phyloP scores from a whole-genome alignment of 2,888 invertebrate genomes.

The Lamellibrachia satsuma region DNA sequence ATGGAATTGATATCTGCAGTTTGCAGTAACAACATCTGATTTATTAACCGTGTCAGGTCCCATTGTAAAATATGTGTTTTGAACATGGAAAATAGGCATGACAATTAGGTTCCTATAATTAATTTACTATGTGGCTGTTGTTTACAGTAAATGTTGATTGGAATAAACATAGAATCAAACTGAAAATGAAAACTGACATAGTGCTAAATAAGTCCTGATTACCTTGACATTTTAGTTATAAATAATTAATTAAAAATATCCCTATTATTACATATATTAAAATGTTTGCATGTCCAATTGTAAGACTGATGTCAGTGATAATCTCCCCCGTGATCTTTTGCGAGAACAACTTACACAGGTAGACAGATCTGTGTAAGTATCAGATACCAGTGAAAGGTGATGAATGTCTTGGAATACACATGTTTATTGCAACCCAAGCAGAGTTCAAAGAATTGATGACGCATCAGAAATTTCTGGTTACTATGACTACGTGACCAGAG shows the following conservation, averaged over 20 bases:
- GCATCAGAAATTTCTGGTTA: background rate
- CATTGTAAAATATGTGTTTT: background rate
- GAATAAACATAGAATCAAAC: background rate
- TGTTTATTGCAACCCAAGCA: background rate
- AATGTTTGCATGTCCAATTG: background rate
- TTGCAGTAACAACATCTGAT: no score
- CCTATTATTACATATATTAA: no score
- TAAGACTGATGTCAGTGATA: background rate
- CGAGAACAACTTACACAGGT: background rate
- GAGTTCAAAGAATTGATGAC: background rate
- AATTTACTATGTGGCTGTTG: background rate
- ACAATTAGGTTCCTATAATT: background rate
- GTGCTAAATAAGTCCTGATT: background rate
- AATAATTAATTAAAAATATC: background rate
- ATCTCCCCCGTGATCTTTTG: background rate
- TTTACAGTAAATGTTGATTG: background rate
- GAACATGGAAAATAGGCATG: background rate
- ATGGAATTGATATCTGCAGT: background rate
- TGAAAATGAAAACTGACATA: background rate
- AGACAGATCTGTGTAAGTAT: background rate
- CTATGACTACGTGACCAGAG: background rate
- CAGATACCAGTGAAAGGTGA: background rate
- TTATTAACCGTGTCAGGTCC: background rate
- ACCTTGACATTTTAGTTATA: background rate
- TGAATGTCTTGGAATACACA: background rate